phyloP scores from a whole-genome alignment of 2,888 invertebrate species.

The Gryllus longicercus region DNA sequence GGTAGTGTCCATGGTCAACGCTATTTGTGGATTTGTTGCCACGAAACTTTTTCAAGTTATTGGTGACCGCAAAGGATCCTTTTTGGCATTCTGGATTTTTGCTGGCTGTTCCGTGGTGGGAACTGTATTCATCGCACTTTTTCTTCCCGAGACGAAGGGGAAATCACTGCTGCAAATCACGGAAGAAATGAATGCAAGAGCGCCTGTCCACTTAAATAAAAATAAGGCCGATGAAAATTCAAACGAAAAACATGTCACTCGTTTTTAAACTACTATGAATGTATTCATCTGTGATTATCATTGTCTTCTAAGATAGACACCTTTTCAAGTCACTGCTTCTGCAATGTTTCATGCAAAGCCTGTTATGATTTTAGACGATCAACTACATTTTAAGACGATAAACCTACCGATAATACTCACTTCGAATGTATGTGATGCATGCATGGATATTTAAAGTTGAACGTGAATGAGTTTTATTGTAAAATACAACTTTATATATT shows the following conservation, averaged over 20 bases:
- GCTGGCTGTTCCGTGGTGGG: slow-evolving; percentile 52
- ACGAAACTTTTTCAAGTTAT: slow-evolving; percentile 58
- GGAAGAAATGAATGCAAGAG: neutral
- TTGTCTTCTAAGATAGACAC: no score
- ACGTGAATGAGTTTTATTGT: no score
- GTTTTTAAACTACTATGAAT: neutral
- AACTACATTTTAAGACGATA: no score
- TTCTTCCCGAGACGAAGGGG: slow-evolving; percentile 60
- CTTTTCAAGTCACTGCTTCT: no score
- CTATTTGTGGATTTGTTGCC: slow-evolving; percentile 57
- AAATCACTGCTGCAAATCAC: slow-evolving; percentile 58
- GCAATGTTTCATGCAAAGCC: no score
- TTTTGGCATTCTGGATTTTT: slow-evolving; percentile 57
- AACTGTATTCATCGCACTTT: slow-evolving; percentile 52
- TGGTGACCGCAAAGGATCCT: slow-evolving; percentile 52
- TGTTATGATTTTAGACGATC: no score
- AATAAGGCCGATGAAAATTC: neutral
- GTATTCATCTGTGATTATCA: neutral
- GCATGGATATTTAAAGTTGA: no score
- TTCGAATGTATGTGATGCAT: no score
- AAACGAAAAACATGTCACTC: neutral
- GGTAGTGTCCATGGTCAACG: slow-evolving; percentile 59
- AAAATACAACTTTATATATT: no score
- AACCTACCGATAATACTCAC: no score
- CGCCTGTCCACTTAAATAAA: neutral